These are phyloP conservation scores for Danaus melanippus DNA, from an alignment of 1,140 invertebrate genomes.

Conservation along the genomic window DNA sequence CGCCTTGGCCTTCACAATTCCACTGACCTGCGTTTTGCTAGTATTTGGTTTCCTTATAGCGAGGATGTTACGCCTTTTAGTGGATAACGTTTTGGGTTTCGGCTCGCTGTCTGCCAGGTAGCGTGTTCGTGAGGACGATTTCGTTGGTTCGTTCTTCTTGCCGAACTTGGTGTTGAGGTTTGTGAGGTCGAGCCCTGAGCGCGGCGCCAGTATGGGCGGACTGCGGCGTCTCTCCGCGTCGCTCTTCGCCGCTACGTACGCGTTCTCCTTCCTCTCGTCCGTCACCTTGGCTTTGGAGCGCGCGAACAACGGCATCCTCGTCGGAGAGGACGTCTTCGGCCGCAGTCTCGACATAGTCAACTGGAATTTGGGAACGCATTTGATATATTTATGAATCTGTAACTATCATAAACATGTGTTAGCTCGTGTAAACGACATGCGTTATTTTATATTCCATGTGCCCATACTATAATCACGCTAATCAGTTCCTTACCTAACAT, in stretches of 20 bases:
- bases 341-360: conserved; percentile 55
- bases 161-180: conserved; percentile 46
- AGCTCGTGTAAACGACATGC: conserved; percentile 24
- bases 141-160: conserved; percentile 51
- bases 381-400: not conserved
- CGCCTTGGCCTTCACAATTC: conserved; percentile 37
- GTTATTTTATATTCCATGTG: conserved; percentile 12
- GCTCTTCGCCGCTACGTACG: conserved; percentile 48
- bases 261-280: conserved; percentile 62
- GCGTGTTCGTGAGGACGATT: conserved; percentile 37
- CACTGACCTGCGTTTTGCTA: conserved; percentile 36
- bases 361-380: conserved; percentile 29
- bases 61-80: conserved; percentile 51
- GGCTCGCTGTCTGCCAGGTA: conserved; percentile 52
- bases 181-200: conserved; percentile 48
- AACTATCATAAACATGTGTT: conserved; percentile 9
- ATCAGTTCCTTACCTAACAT: conserved; percentile 49
- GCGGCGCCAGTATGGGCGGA: conserved; percentile 41
- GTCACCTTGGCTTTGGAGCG: conserved; percentile 54
- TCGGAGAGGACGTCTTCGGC: conserved; percentile 52
- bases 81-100: conserved; percentile 48
- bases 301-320: conserved; percentile 45
- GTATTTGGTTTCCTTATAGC: conserved; percentile 56
- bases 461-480: conserved; percentile 29
- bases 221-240: conserved; percentile 44